Conservation (phyloP, 2,113 vertebrate genomes). For the Bos indicus region DNA sequence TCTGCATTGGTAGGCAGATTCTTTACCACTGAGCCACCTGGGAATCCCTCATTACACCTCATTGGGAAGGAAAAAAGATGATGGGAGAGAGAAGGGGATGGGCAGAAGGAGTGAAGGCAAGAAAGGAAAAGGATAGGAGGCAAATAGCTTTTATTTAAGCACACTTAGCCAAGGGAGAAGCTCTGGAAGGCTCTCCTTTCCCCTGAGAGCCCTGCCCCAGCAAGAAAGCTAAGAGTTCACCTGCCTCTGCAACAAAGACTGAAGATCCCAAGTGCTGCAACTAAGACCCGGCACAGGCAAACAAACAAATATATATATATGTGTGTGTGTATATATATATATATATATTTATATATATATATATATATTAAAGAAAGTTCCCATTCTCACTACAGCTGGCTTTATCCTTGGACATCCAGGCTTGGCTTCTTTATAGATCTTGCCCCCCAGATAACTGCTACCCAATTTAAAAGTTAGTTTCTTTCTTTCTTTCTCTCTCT, state of each 20-base stretch:
- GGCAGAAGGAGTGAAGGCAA: not conserved
- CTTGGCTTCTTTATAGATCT: not conserved
- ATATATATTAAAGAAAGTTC: not conserved
- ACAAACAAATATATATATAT: not conserved
- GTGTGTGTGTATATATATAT: no score
- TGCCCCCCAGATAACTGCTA: not conserved
- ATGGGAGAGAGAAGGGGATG: not conserved
- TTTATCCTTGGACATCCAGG: not conserved
- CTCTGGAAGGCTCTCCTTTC: not conserved
- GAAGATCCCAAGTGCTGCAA: not conserved
- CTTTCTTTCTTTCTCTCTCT: not conserved
- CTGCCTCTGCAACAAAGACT: not conserved
- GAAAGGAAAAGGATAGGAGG: not conserved
- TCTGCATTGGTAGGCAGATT: not conserved
- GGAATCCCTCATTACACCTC: not conserved
- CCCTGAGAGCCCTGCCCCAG: not conserved
- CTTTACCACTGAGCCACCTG: not conserved
- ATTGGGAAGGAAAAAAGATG: not conserved
- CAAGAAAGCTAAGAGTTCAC: not conserved
- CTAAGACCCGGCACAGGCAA: not conserved
- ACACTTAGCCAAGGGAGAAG: not conserved
- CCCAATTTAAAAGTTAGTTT: slow-evolving; percentile 8
- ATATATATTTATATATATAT: not conserved
- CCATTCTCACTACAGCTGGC: not conserved
- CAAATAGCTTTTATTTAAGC: not conserved